Conservation (phyloP, 1,140 invertebrate genomes). For the Hypsibius dujardini region DNA sequence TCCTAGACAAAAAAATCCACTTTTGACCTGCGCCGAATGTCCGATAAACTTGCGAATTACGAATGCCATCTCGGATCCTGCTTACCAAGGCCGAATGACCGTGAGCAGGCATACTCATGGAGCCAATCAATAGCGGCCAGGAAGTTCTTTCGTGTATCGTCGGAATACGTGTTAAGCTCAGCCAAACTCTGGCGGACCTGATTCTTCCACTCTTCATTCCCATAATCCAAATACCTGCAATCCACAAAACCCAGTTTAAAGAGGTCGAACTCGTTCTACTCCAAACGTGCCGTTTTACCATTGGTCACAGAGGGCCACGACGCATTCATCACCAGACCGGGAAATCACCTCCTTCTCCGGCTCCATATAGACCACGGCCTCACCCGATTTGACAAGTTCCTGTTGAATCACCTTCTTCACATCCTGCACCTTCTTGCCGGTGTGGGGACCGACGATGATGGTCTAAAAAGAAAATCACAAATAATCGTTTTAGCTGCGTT, state of each 20-base stretch:
- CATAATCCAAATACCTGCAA: conserved; percentile 89
- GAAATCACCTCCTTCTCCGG: conserved; percentile 92
- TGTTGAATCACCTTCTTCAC: conserved; percentile 79
- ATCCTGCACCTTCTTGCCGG: conserved; percentile 80
- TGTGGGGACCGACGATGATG: conserved; percentile 65
- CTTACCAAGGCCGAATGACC: conserved; percentile 82
- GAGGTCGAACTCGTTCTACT: conserved; percentile 2
- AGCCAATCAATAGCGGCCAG: conserved; percentile 78
- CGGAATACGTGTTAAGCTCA: conserved; percentile 70
- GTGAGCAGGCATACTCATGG: conserved; percentile 91
- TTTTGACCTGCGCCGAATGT: too few relatives aligned
- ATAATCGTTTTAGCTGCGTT: conserved; percentile 85
- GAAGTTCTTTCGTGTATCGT: conserved; percentile 85
- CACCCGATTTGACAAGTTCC: conserved; percentile 48
- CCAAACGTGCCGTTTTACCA: conserved; percentile 47
- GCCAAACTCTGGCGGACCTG: conserved; percentile 50
- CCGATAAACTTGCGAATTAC: too few relatives aligned
- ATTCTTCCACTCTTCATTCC: conserved; percentile 66
- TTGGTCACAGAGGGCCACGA: conserved; percentile 95
- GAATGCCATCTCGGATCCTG: too few relatives aligned
- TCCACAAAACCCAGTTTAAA: conserved; percentile 19
- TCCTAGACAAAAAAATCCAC: conserved; percentile 38
- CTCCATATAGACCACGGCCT: conserved; percentile 83
- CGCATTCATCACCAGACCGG: conserved; percentile 89
- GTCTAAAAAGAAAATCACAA: conserved; percentile 82